Conservation (phyloP, 2,888 invertebrate species). For the Aproaerema taeniolella region DNA sequence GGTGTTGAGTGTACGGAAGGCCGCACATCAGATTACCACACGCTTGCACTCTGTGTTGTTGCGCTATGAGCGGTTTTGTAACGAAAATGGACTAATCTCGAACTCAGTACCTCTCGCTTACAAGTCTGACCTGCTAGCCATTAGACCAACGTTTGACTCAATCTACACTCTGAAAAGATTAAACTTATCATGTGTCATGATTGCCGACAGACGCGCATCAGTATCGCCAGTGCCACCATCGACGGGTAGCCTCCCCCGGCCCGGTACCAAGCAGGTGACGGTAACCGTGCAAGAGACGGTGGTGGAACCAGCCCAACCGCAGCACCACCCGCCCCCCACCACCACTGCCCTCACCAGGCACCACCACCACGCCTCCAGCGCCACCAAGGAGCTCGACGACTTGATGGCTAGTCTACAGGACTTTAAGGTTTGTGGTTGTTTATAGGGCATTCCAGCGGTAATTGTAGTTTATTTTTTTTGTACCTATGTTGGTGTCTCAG, state of each 20-base stretch:
- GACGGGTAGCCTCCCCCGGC: slow-evolving; percentile 61
- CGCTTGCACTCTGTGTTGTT: too few species aligned
- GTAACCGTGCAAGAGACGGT: slow-evolving; percentile 75
- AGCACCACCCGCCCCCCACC: slow-evolving; percentile 45
- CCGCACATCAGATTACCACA: too few species aligned
- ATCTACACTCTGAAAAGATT: too few species aligned
- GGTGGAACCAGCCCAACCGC: slow-evolving; percentile 65
- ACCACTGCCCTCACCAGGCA: slow-evolving; percentile 34
- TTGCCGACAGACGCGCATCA: slow-evolving; percentile 46
- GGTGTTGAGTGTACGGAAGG: too few species aligned
- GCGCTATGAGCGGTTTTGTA: too few species aligned
- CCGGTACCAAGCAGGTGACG: slow-evolving; percentile 76
- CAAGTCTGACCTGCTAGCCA: too few species aligned
- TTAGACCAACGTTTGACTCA: too few species aligned
- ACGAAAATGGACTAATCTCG: too few species aligned
- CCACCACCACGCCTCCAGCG: slow-evolving; percentile 85
- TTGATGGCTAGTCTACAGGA: slow-evolving; percentile 97
- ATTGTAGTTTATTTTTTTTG: background rate
- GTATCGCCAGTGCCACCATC: slow-evolving; percentile 47
- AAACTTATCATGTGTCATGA: too few species aligned
- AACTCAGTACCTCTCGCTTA: too few species aligned
- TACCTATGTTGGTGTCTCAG: too few species aligned
- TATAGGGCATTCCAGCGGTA: too few species aligned
- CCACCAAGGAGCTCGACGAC: slow-evolving; percentile 96
- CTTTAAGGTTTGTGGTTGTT: slow-evolving; percentile 86